Conservation (phyloP, 2,888 invertebrate genomes). For the Odontomyia ornata region DNA sequence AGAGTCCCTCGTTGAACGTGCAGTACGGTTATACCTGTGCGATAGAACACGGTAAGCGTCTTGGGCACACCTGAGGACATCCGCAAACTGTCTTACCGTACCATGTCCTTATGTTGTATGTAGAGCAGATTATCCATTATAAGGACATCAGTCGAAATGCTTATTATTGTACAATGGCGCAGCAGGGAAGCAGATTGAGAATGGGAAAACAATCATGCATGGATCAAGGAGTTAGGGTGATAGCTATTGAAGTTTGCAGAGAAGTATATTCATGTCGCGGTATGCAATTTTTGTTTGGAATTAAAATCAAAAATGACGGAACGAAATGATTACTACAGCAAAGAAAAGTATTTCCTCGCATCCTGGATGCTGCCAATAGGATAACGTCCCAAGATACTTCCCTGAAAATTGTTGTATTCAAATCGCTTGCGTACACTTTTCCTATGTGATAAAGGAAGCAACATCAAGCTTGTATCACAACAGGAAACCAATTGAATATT, state of each 20-base stretch:
- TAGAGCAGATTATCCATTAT: neutral
- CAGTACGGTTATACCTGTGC: neutral
- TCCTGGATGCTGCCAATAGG: too few species aligned
- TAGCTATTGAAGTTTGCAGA: too few species aligned
- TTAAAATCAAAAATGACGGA: too few species aligned
- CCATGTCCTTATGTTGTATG: neutral
- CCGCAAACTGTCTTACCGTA: neutral
- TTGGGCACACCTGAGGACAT: slow-evolving; percentile 2
- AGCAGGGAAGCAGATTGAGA: neutral
- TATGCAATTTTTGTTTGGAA: too few species aligned
- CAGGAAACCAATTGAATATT: neutral
- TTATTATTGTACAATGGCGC: neutral
- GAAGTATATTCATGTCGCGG: too few species aligned
- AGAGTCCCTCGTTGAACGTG: neutral
- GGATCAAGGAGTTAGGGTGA: too few species aligned
- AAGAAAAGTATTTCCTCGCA: too few species aligned
- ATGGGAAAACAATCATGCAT: slow-evolving; percentile 3
- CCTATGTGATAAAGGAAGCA: neutral
- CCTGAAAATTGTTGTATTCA: too few species aligned
- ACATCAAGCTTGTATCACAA: neutral
- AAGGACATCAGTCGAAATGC: neutral
- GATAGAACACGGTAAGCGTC: neutral
- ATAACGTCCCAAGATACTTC: too few species aligned
- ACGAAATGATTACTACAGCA: too few species aligned
- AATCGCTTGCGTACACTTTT: too few species aligned